A percentile compares a stretch with the other conserved stretches of the same genome.
Conservation (phyloP, 2,113 vertebrate species). For the Corydoras maculifer region DNA sequence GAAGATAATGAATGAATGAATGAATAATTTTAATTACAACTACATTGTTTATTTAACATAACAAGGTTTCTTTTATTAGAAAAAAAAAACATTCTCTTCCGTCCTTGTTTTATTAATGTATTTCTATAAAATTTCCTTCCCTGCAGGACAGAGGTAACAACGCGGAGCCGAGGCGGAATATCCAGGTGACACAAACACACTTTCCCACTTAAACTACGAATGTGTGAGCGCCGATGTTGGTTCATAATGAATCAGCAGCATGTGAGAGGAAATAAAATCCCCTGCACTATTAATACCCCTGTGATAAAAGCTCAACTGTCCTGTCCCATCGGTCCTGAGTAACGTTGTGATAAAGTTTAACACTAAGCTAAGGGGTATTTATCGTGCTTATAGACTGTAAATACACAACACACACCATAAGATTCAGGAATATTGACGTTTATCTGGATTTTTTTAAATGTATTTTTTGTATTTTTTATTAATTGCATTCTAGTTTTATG, state of each 20-base stretch:
- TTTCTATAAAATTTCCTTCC: neutral
- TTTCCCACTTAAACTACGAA: conserved; percentile 36
- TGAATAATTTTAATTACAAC: too few relatives aligned
- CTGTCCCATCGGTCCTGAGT: conserved; percentile 33
- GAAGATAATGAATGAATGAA: too few relatives aligned
- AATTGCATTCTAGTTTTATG: too few relatives aligned
- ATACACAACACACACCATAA: too few relatives aligned
- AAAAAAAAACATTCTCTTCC: neutral
- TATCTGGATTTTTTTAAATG: too few relatives aligned
- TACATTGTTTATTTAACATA: too few relatives aligned
- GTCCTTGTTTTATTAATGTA: neutral
- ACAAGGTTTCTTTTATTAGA: too few relatives aligned
- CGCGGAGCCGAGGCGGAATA: neutral
- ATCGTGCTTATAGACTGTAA: too few relatives aligned
- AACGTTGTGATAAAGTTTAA: neutral
- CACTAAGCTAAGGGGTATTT: conserved; percentile 6
- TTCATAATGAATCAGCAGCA: conserved; percentile 27
- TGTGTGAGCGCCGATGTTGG: conserved; percentile 22
- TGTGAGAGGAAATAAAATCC: conserved; percentile 17
- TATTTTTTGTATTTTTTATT: too few relatives aligned
- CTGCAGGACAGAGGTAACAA: neutral
- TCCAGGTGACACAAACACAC: conserved; percentile 29
- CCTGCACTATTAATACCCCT: conserved; percentile 35
- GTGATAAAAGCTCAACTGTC: conserved; percentile 37
- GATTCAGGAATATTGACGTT: too few relatives aligned